phyloP scores from a whole-genome alignment of 2,113 vertebrate genomes.

The Larimichthys crocea region DNA sequence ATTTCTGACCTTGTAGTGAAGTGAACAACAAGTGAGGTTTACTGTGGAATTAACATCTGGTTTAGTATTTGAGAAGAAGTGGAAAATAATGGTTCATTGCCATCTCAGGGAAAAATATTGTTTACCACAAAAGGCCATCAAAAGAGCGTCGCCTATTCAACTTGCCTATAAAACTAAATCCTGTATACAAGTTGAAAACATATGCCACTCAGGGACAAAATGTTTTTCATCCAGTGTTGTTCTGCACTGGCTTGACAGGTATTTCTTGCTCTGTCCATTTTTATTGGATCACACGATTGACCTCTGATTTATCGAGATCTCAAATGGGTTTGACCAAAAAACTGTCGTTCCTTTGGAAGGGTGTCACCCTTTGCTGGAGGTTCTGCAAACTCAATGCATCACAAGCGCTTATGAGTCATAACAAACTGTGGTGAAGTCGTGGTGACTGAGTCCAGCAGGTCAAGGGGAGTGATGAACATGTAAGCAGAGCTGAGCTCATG shows the following conservation, averaged over 20 bases:
- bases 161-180: slow-evolving; percentile 42
- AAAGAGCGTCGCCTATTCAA: slow-evolving; percentile 29
- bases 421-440: slow-evolving; percentile 20
- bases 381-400: slow-evolving; percentile 41
- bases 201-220: slow-evolving; percentile 1
- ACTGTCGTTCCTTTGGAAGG: not conserved
- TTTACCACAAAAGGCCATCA: slow-evolving; percentile 49
- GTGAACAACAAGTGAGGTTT: slow-evolving; percentile 38
- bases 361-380: slow-evolving; percentile 27
- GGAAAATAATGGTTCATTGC: slow-evolving; percentile 57
- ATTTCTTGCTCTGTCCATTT: slow-evolving; percentile 17
- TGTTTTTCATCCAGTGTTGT: not conserved
- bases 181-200: slow-evolving; percentile 34
- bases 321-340: slow-evolving; percentile 3
- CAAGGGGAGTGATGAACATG: slow-evolving; percentile 53
- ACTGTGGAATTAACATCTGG: slow-evolving; percentile 67
- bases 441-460: slow-evolving; percentile 50
- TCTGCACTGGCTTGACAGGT: not conserved
- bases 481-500: slow-evolving; percentile 57
- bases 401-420: slow-evolving; percentile 20
- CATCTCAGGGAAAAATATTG: slow-evolving; percentile 51
- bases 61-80: slow-evolving; percentile 62
- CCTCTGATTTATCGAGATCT: not conserved
- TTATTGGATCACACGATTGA: not conserved
- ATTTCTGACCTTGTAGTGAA: slow-evolving; percentile 13